A percentile compares a stretch with the other conserved stretches of the same genome.
Evolutionary conservation across 2,888 invertebrate genomes (phyloP).

Genomic region (Beris chalybata): DNA sequence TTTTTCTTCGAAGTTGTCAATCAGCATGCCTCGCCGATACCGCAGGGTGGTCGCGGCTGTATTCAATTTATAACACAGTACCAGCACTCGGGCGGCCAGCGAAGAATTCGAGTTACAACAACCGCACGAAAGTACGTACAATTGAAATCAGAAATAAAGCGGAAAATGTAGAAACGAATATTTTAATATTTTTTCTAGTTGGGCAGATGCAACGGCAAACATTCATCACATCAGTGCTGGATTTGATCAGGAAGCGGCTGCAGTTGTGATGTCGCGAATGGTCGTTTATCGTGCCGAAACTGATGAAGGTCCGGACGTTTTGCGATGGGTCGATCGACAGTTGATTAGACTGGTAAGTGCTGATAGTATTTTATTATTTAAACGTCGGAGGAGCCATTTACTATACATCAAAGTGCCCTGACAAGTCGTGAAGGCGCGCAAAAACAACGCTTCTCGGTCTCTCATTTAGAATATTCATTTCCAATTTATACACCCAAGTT

Average conservation of each 20-base stretch:
- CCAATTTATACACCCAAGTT: no score
- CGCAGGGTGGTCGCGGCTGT: slow-evolving; percentile 94
- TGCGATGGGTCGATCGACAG: slow-evolving; percentile 98
- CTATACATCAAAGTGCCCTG: no score
- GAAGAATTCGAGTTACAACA: slow-evolving; percentile 94
- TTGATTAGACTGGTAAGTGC: slow-evolving; percentile 84
- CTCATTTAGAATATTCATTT: no score
- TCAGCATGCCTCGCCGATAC: slow-evolving; percentile 91
- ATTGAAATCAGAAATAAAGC: no score
- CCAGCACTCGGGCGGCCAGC: slow-evolving; percentile 95
- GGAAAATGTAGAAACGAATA: neutral
- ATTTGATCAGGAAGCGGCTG: slow-evolving; percentile 97
- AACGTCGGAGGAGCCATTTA: no score
- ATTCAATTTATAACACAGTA: slow-evolving; percentile 98
- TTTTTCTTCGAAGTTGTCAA: slow-evolving; percentile 97
- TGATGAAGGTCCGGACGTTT: slow-evolving; percentile 94
- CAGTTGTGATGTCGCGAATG: slow-evolving; percentile 95
- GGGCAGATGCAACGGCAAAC: slow-evolving; percentile 92
- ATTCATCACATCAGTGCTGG: slow-evolving; percentile 91
- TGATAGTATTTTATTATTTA: no score
- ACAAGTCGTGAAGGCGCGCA: no score
- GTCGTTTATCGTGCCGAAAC: slow-evolving; percentile 95
- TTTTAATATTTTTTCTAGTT: slow-evolving; percentile 61
- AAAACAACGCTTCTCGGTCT: no score
- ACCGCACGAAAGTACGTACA: slow-evolving; percentile 84